Conservation (phyloP, 1,140 invertebrate species). For the Tribolium castaneum region DNA sequence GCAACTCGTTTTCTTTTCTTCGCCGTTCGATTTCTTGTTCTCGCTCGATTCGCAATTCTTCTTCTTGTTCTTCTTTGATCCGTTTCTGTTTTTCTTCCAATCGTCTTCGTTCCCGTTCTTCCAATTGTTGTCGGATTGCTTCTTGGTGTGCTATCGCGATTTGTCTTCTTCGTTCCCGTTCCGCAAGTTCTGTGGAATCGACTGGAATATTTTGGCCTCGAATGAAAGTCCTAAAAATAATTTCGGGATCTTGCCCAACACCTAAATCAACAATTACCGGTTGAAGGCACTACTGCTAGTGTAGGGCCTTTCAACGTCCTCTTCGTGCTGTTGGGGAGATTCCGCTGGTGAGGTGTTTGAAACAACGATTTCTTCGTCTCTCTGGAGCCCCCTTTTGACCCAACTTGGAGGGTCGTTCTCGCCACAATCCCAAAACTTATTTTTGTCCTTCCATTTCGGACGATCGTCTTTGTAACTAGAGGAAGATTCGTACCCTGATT, state of each 20-base stretch:
- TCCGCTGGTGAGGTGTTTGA: slow-evolving; percentile 60
- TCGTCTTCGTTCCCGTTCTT: slow-evolving; percentile 74
- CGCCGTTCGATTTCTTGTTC: slow-evolving; percentile 74
- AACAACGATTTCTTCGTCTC: slow-evolving; percentile 61
- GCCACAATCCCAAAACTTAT: slow-evolving; percentile 75
- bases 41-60: slow-evolving; percentile 74
- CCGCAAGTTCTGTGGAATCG: slow-evolving; percentile 74
- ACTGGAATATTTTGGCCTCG: slow-evolving; percentile 80
- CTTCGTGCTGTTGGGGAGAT: slow-evolving; percentile 60
- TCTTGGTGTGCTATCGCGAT: slow-evolving; percentile 79
- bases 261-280: slow-evolving; percentile 49
- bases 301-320: slow-evolving; percentile 55
- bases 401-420: slow-evolving; percentile 69
- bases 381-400: slow-evolving; percentile 71
- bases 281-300: slow-evolving; percentile 57
- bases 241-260: not conserved
- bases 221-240: slow-evolving; percentile 61
- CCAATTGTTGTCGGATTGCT: slow-evolving; percentile 78
- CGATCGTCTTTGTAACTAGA: slow-evolving; percentile 69
- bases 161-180: slow-evolving; percentile 75
- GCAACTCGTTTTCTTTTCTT: slow-evolving; percentile 70
- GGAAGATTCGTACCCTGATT: slow-evolving; percentile 39
- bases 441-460: slow-evolving; percentile 75
- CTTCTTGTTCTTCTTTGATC: slow-evolving; percentile 72
- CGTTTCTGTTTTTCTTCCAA: slow-evolving; percentile 73